phyloP scores from a whole-genome alignment of 2,113 vertebrate genomes.

The Monarcha castaneiventris region DNA sequence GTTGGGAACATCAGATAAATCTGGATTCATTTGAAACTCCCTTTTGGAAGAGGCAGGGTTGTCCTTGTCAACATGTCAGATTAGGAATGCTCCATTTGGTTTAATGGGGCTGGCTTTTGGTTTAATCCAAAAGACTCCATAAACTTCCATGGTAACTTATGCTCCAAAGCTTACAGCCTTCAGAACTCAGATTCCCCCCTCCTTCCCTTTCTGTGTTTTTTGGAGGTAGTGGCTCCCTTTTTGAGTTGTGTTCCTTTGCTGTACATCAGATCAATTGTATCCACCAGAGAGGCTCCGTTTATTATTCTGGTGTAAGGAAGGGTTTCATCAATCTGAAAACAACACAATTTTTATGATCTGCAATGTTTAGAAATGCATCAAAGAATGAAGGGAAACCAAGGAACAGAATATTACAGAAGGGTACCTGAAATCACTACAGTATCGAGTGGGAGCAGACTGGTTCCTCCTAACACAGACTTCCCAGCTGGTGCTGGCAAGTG shows the following conservation, averaged over 20 bases:
- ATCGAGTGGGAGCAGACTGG: neutral
- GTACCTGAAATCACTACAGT: neutral
- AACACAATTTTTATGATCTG: neutral
- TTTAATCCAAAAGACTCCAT: slow-evolving; percentile 18
- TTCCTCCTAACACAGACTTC: neutral
- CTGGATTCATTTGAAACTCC: slow-evolving; percentile 51
- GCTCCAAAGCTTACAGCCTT: neutral
- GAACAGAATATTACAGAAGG: neutral
- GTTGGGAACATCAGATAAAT: slow-evolving; percentile 50
- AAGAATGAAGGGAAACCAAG: neutral
- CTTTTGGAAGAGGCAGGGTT: slow-evolving; percentile 33
- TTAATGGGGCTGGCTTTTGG: slow-evolving; percentile 29
- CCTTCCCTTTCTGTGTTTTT: neutral
- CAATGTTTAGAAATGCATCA: neutral
- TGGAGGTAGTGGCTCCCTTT: neutral
- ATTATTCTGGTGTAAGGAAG: neutral
- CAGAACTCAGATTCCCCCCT: neutral
- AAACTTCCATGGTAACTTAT: slow-evolving; percentile 1
- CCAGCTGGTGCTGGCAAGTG: neutral
- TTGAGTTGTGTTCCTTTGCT: neutral
- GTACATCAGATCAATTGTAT: neutral
- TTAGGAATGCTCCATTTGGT: slow-evolving; percentile 61
- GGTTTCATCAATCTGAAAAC: neutral
- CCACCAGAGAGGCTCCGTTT: neutral
- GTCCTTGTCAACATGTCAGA: slow-evolving; percentile 61